These are phyloP conservation scores for Leguminivora glycinivorella DNA, from an alignment of 1,140 invertebrate genomes.

Conservation along the genomic window DNA sequence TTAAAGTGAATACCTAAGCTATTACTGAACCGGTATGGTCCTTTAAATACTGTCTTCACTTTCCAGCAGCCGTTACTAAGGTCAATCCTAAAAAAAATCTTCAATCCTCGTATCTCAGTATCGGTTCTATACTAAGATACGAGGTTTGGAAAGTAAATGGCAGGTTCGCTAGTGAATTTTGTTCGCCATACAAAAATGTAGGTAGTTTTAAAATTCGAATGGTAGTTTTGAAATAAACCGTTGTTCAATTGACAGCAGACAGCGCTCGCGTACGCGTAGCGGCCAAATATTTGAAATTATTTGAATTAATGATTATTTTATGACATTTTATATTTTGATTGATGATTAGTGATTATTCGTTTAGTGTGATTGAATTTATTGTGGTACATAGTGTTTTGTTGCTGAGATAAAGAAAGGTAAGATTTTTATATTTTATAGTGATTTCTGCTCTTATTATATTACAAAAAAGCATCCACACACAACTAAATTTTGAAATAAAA, in stretches of 20 bases:
- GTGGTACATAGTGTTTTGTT: not conserved
- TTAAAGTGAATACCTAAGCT: too few relatives aligned
- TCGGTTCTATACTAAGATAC: not conserved
- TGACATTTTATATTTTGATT: not conserved
- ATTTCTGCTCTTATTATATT: too few relatives aligned
- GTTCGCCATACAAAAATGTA: not conserved
- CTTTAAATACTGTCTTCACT: too few relatives aligned
- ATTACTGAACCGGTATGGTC: too few relatives aligned
- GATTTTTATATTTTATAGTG: not conserved
- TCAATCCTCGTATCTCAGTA: too few relatives aligned
- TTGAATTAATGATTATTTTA: slow-evolving; percentile 1
- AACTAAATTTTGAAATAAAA: too few relatives aligned
- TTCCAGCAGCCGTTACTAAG: too few relatives aligned
- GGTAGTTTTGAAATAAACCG: not conserved
- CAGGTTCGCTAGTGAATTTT: not conserved
- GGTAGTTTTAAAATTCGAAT: slow-evolving; percentile 12
- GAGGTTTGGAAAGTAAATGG: not conserved
- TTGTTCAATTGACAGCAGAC: slow-evolving; percentile 6
- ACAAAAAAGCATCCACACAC: too few relatives aligned
- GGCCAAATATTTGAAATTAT: slow-evolving; percentile 8
- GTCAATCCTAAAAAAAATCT: too few relatives aligned
- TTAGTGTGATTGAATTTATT: not conserved
- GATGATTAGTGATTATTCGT: not conserved
- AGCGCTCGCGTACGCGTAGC: slow-evolving; percentile 18
- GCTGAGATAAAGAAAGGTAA: not conserved